Conservation (phyloP, 2,888 invertebrate genomes). For the Caenorhabditis sinica region DNA sequence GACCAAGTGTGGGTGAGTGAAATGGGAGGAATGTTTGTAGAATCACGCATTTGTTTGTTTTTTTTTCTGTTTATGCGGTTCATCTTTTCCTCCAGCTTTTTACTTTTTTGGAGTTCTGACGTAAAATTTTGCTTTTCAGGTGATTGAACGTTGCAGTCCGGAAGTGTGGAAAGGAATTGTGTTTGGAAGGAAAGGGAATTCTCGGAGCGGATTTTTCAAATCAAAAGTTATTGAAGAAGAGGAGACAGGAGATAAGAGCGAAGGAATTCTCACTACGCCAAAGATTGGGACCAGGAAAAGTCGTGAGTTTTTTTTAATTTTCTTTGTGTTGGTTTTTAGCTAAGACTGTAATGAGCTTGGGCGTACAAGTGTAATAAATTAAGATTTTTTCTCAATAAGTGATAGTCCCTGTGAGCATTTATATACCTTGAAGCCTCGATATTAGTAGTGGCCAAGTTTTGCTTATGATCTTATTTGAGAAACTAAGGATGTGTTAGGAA, state of each 20-base stretch:
- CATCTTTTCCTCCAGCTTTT: not conserved
- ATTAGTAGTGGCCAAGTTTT: too few species aligned
- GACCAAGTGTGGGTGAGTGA: conserved; percentile 85
- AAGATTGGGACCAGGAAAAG: conserved; percentile 29
- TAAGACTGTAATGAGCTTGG: too few species aligned
- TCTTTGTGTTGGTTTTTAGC: too few species aligned
- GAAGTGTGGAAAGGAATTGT: conserved; percentile 84
- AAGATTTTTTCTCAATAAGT: too few species aligned
- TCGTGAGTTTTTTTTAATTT: conserved; percentile 30
- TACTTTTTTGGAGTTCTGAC: not conserved
- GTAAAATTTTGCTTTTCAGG: conserved; percentile 45
- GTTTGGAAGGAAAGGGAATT: conserved; percentile 84
- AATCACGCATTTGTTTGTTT: not conserved
- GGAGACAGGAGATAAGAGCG: not conserved
- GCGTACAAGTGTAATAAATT: too few species aligned
- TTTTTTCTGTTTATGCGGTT: not conserved
- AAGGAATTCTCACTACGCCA: conserved; percentile 7
- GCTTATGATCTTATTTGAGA: too few species aligned
- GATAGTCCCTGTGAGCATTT: too few species aligned
- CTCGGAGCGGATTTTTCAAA: conserved; percentile 85
- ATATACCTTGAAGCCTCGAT: too few species aligned
- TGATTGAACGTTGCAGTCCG: conserved; percentile 60
- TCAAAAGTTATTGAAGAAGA: conserved; percentile 73
- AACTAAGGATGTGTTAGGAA: too few species aligned
- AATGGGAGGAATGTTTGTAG: conserved; percentile 1